These are phyloP conservation scores for Meta bourneti DNA, from an alignment of 2,888 invertebrate species.

Conservation along the genomic window DNA sequence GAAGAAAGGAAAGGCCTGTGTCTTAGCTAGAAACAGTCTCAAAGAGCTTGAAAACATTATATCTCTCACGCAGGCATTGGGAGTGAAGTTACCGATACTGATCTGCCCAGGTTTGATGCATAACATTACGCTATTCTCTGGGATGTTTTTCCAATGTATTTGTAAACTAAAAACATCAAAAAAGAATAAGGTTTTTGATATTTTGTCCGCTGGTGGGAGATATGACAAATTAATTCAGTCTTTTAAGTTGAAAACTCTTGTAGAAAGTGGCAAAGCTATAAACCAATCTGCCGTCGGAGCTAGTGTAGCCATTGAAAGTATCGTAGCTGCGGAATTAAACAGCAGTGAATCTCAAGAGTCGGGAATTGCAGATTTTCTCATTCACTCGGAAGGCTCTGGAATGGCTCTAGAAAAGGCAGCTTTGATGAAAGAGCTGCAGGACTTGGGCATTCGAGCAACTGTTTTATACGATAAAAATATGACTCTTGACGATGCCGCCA, in stretches of 20 bases:
- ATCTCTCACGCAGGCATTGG: conserved; percentile 87
- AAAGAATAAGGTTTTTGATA: conserved; percentile 84
- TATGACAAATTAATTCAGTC: conserved; percentile 89
- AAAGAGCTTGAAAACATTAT: conserved; percentile 88
- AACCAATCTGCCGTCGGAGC: conserved; percentile 88
- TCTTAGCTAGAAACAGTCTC: conserved; percentile 86
- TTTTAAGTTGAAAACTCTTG: conserved; percentile 69
- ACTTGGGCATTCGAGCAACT: conserved; percentile 85
- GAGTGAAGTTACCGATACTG: conserved; percentile 85
- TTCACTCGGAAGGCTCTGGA: conserved; percentile 85
- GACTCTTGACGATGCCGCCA: conserved; percentile 86
- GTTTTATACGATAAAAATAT: conserved; percentile 83
- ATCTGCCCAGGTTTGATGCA: conserved; percentile 85
- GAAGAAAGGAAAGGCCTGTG: conserved; percentile 86
- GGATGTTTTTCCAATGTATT: conserved; percentile 86
- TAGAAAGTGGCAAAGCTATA: conserved; percentile 78
- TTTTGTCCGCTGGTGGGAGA: conserved; percentile 93
- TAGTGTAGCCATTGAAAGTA: conserved; percentile 90
- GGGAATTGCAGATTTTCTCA: conserved; percentile 84
- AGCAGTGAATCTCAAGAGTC: conserved; percentile 81
- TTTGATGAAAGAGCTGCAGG: conserved; percentile 86
- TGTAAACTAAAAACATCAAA: conserved; percentile 84
- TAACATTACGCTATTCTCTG: conserved; percentile 85
- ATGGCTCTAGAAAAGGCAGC: conserved; percentile 83
- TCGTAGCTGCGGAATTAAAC: conserved; percentile 84